Evolutionary conservation across 2,113 vertebrate genomes (phyloP).

Genomic region (Brachyhypopomus gauderio): DNA sequence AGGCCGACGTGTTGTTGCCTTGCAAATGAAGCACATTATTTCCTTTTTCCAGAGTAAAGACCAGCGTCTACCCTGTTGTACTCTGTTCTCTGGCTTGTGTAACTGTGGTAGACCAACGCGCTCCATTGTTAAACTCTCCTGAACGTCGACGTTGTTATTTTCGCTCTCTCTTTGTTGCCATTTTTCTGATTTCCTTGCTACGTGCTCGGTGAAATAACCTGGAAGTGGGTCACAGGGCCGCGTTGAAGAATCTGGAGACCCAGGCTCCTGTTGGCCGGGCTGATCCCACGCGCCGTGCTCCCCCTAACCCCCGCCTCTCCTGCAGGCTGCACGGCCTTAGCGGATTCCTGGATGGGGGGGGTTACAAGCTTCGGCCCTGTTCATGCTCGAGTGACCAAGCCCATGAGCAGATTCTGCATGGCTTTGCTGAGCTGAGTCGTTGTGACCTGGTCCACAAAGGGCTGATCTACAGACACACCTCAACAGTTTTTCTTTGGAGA

Average conservation of each 20-base stretch:
- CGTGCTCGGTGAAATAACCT: constrained; percentile 58
- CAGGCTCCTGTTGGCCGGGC: background rate
- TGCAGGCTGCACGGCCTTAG: constrained; percentile 23
- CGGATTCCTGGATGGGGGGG: background rate
- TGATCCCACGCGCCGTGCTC: background rate
- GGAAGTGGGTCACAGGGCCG: constrained; percentile 21
- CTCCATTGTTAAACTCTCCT: constrained; percentile 66
- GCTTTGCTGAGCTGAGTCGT: no score
- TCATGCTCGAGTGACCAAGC: background rate
- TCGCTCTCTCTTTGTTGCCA: constrained; percentile 51
- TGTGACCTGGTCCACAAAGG: no score
- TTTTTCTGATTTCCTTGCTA: constrained; percentile 70
- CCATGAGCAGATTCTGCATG: background rate
- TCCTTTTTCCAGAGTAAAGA: background rate
- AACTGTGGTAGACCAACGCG: constrained; percentile 56
- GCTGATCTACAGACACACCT: no score
- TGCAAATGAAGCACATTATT: background rate
- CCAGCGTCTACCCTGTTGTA: constrained; percentile 13
- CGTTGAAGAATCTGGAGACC: constrained; percentile 18
- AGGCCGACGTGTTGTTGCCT: background rate
- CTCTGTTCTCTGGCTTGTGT: constrained; percentile 53
- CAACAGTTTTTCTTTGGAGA: no score
- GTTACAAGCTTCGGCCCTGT: background rate
- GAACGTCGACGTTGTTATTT: constrained; percentile 59
- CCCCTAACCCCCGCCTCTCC: constrained; percentile 5